phyloP scores from a whole-genome alignment of 1,140 invertebrate genomes.

The Pseudoatta argentina region DNA sequence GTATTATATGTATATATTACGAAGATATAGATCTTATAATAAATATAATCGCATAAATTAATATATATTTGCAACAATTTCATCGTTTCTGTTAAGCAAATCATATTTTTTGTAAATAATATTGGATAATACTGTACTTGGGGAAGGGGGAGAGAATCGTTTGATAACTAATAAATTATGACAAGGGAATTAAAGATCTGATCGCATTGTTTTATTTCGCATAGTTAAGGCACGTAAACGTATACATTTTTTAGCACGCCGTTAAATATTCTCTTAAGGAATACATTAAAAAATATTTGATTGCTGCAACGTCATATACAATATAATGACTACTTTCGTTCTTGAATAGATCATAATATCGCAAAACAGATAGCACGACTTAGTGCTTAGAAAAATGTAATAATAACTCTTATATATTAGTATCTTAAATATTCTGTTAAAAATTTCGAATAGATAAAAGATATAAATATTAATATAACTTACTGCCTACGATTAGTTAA shows the following conservation, averaged over 20 bases:
- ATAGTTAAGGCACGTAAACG: constrained; percentile 44
- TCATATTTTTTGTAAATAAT: constrained; percentile 12
- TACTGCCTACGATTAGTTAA: constrained; percentile 52
- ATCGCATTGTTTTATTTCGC: constrained; percentile 29
- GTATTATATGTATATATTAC: constrained; percentile 10
- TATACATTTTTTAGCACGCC: constrained; percentile 30
- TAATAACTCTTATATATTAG: constrained; percentile 4
- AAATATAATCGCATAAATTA: constrained; percentile 40
- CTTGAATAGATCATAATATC: constrained; percentile 13
- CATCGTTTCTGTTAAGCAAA: constrained; percentile 26
- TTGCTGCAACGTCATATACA: not conserved
- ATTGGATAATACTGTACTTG: not conserved
- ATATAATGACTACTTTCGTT: constrained; percentile 15
- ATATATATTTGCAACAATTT: constrained; percentile 44
- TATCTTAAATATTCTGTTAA: constrained; percentile 52
- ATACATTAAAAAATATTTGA: constrained; percentile 64
- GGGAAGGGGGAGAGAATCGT: not conserved
- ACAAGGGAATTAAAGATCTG: not conserved
- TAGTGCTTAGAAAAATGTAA: constrained; percentile 11
- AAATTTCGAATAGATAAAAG: constrained; percentile 56
- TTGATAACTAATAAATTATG: constrained; percentile 19
- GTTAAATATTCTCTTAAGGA: constrained; percentile 25
- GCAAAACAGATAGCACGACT: constrained; percentile 11
- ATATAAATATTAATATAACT: constrained; percentile 38
- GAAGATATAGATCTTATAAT: constrained; percentile 4